Evolutionary conservation across 2,797 vertebrate genomes (phyloP), one percentile per base, ranked within the genome.

Genomic region (Rousettus madagascariensis): DNA sequence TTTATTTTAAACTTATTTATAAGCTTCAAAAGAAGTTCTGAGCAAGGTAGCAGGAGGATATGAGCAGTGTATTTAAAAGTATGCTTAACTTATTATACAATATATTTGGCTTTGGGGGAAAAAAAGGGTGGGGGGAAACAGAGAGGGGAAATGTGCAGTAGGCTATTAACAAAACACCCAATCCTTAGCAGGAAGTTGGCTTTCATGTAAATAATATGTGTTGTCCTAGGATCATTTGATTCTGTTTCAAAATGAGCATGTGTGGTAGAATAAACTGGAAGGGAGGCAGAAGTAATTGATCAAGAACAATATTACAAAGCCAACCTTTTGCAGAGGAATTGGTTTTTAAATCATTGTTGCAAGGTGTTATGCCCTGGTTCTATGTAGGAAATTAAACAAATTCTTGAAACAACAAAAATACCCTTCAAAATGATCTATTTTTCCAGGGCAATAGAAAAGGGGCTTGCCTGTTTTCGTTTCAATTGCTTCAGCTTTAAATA

Each of bases 361-460:
- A 97, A 91, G 96, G 96, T 93, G 90, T 86, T 95, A 80, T 96
- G 80, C 90, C 71, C 57, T 69, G 63, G 88, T 95, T 93, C 93
- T 94, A 15, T 96, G 94, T 96, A 95, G 90, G 96, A 98, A 97
- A 94, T 97, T 97, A 97, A 97, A 97, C 90, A 94, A 93, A 96
- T 96, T 97, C 97, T 97, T 92, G 94, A 96, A 97, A 96, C 94
- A 97, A 96, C 82, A 94, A 95, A 98, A 97, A 96, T 86, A 97
- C 86, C 95, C 94, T 96, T 98, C 97, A 97, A 61, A 95, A 95
- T 97, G 97, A 97, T 97, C 90, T 94, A 96, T 97, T 96, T 97
- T 97, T 94, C 87, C 85, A 95, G 80, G 95, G 91, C 92, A 97
- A 87, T 96, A 96, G 94, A 97, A 95, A 97, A 91, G 61, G 91